Evolutionary conservation across 1,140 invertebrate genomes (phyloP), one percentile per base, ranked within the genome.

Genomic region (Scaptomyza montana): DNA sequence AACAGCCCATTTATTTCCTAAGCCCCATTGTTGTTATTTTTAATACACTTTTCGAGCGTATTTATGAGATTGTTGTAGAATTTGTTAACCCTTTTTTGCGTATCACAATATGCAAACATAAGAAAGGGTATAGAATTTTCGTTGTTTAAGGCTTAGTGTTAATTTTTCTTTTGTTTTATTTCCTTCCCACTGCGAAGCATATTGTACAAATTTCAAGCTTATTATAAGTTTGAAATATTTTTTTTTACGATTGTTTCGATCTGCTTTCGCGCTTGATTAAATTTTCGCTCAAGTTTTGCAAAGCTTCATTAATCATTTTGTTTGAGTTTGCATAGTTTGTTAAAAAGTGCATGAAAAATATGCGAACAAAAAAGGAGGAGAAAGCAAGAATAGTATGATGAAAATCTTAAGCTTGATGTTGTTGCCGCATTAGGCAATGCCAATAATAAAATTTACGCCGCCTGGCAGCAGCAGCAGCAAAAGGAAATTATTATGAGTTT

Each of bases 251-350:
- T 77, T 89, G 79, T 89, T 89, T 79, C 73, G 76, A 84, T 89
- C 77, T 77, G 77, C 71, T 75, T 80, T 76, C 66, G 69, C 80
- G 84, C 84, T 89, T 89, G 84, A 89, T 89, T 89, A 89, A 89
- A 89, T 89, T 87, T 89, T 7, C 71, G 66, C 84, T 67, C 79
- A 74, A 84, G 69, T 89, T 89, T 77, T 25, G 65, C 69, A 66
- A 64, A 74, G 84, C 74, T 89, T 89, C 84, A 89, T 89, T 89
- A 89, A 89, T 89, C 84, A 89, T 89, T 72, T 55, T 77, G 55
- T 68, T 65, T 66, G 59, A 70, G 57, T 70, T 71, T 69, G 67
- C 59, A 70, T 64, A 70, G 67, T 47, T 57, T 30, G 33, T 30
- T 13, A 49, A 12, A 63, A 70, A 55, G 28, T 36, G 57, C 47